phyloP scores from a whole-genome alignment of 2,797 vertebrate genomes.

The Thamnophis elegans region DNA sequence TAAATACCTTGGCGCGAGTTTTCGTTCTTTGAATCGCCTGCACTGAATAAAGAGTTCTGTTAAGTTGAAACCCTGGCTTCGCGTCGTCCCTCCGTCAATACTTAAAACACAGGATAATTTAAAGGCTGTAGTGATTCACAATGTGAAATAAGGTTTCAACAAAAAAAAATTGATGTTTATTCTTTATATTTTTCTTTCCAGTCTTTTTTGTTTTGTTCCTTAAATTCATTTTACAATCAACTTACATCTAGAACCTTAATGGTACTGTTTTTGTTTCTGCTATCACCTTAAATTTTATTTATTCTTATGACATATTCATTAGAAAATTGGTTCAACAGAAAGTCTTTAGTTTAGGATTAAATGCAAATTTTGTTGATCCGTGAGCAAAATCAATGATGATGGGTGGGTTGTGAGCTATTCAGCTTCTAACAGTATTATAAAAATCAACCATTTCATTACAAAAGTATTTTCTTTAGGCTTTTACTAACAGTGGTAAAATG shows the following conservation, averaged over 20 bases:
- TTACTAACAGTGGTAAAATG: not conserved
- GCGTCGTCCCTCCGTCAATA: too few species aligned
- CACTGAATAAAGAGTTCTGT: too few species aligned
- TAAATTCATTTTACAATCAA: not conserved
- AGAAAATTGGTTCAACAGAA: not conserved
- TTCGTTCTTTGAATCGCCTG: too few species aligned
- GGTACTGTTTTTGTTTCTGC: not conserved
- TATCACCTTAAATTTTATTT: not conserved
- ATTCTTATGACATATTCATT: not conserved
- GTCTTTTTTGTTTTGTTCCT: not conserved
- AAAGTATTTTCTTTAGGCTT: not conserved
- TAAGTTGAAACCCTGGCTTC: too few species aligned
- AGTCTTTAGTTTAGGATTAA: not conserved
- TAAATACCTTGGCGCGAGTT: too few species aligned
- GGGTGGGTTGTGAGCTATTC: not conserved
- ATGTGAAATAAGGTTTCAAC: not conserved
- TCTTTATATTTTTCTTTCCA: not conserved
- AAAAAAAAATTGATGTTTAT: not conserved
- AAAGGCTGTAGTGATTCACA: not conserved
- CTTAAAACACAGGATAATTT: not conserved
- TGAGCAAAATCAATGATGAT: not conserved
- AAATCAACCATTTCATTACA: slow-evolving; percentile 13
- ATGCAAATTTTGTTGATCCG: not conserved
- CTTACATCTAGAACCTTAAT: not conserved
- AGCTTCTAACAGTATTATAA: not conserved